Conservation (phyloP, 2,797 vertebrate species). For the Anguilla anguilla region DNA sequence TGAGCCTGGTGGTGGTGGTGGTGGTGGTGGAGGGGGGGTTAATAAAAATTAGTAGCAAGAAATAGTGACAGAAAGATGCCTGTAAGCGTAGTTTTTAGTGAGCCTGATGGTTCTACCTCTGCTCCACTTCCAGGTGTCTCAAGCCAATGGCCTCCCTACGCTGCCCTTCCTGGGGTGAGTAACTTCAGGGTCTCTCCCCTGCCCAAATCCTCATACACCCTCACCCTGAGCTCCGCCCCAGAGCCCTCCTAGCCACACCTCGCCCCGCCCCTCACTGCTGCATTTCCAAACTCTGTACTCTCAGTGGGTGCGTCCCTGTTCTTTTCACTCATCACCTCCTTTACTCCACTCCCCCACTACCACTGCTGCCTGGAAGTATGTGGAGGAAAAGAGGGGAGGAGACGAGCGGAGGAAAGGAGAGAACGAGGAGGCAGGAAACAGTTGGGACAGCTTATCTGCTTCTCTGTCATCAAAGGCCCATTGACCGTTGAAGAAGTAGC, state of each 20-base stretch:
- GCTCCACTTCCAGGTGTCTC: conserved; percentile 73
- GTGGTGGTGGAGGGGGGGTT: conserved; percentile 30
- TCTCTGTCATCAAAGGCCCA: no score
- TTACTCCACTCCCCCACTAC: no score
- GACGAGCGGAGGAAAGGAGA: no score
- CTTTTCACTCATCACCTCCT: no score
- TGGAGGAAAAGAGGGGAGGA: no score
- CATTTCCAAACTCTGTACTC: not conserved
- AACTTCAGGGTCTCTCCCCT: not conserved
- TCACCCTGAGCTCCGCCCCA: not conserved
- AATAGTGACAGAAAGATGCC: not conserved
- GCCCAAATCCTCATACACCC: not conserved
- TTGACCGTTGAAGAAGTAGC: no score
- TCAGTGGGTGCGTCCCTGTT: no score
- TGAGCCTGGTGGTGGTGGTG: not conserved
- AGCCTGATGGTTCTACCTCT: conserved; percentile 4
- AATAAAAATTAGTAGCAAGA: not conserved
- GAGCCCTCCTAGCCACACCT: not conserved
- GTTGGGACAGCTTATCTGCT: no score
- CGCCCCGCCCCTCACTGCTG: not conserved
- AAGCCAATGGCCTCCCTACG: conserved; percentile 83
- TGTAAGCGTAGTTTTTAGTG: not conserved
- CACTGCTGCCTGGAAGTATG: no score
- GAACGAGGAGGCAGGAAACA: no score
- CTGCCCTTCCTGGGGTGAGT: conserved; percentile 90